Evolutionary conservation across 1,140 invertebrate genomes (phyloP).

Genomic region (Apis dorsata): DNA sequence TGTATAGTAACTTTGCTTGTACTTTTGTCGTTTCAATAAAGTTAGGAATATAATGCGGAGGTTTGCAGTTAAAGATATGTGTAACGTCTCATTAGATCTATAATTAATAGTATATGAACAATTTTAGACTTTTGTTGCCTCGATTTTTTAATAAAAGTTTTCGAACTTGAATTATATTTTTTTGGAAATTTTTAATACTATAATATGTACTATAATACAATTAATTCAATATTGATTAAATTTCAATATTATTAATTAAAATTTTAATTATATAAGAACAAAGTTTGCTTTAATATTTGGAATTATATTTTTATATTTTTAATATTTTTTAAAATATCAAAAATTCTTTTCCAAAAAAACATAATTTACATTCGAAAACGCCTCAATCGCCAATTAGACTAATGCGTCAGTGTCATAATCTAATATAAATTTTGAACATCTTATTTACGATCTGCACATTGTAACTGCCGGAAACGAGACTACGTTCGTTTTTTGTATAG

Average conservation of each 20-base stretch:
- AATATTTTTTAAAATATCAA: neutral
- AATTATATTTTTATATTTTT: neutral
- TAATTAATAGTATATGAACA: neutral
- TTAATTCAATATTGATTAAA: neutral
- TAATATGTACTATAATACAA: neutral
- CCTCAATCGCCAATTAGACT: neutral
- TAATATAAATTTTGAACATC: neutral
- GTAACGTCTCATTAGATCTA: neutral
- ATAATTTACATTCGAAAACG: neutral
- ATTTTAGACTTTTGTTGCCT: neutral
- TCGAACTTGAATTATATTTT: neutral
- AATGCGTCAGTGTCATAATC: neutral
- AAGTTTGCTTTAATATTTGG: neutral
- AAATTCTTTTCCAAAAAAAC: neutral
- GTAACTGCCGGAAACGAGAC: neutral
- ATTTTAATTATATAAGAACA: neutral
- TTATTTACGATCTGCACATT: neutral
- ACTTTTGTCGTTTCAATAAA: slow-evolving; percentile 37
- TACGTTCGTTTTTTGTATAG: neutral
- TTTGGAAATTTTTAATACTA: neutral
- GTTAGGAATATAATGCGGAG: slow-evolving; percentile 42
- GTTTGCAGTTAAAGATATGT: slow-evolving; percentile 29
- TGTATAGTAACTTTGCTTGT: slow-evolving; percentile 52
- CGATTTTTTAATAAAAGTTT: neutral
- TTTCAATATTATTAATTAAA: neutral